These are phyloP conservation scores for Semnornis frantzii DNA, from an alignment of 2,113 vertebrate genomes.

Conservation along the genomic window DNA sequence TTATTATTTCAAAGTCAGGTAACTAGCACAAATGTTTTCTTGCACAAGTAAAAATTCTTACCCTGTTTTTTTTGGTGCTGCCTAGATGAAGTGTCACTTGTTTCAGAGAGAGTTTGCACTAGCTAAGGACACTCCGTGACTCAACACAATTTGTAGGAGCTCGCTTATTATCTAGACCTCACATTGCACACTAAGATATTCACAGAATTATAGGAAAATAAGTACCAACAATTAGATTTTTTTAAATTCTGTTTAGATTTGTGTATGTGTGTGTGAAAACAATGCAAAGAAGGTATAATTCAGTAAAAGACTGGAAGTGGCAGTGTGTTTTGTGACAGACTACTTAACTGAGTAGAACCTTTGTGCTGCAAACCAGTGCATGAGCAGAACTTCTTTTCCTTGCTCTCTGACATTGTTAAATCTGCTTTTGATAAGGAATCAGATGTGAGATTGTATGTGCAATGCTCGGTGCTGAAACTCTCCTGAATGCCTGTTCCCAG, in stretches of 20 bases:
- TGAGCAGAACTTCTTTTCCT: background rate
- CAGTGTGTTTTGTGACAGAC: background rate
- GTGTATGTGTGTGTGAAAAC: background rate
- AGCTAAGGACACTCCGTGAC: background rate
- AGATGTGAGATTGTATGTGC: background rate
- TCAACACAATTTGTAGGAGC: background rate
- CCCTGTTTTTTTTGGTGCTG: background rate
- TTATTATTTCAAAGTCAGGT: background rate
- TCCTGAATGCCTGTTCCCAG: background rate
- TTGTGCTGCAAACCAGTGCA: background rate
- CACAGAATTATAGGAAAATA: background rate
- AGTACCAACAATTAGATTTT: fast-evolving
- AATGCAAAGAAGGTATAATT: background rate
- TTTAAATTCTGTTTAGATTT: background rate
- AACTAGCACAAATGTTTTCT: background rate
- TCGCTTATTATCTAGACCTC: background rate
- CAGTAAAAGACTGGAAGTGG: background rate
- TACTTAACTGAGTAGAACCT: background rate
- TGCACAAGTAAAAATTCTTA: background rate
- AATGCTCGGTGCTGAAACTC: background rate
- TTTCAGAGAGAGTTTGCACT: background rate
- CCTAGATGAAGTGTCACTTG: background rate
- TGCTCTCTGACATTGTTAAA: background rate
- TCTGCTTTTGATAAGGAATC: background rate
- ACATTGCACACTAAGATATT: background rate